Base-by-base conservation (phyloP, 2,113 vertebrate species). In the Oenanthe oenanthe region DNA sequence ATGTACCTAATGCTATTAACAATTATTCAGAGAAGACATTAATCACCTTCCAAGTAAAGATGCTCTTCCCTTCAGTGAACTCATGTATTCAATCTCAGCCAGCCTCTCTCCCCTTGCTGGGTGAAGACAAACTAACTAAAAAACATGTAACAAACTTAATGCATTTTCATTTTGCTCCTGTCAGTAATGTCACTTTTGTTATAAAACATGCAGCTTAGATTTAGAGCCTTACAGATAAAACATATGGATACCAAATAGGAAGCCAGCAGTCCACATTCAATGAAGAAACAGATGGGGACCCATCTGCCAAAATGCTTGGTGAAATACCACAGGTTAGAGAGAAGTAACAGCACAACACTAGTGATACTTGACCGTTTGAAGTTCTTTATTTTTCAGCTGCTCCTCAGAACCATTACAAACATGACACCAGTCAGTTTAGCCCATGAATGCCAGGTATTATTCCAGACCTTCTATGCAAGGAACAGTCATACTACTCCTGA, bases 301-400 rank as follows among this genome's bases (percentile, higher is more conserved):
- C 94, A 96, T 97, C 95, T 86, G 94, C 92, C 94, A 88, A 97
- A 96, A 95, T 75, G 96, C 73, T 71, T 96, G 38, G 74, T 75
- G 86, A 95, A 93, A 97, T 79, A 94, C 38, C 63, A 84, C 94
- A 88, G 60, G 51, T 96, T 94, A 92, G 60, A 62, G 89, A 87
- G 84, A 94, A 82, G 95, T 95, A 97, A 94, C 43, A 85, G 80
- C 18, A 8, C 48, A 93, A 36, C 67, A 53, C 73, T n/a, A 92
- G 79, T 58, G 70, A 77, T 50, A 90, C 62, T 50, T 90, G 93
- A 92, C 87, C 22, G 0, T 75, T 56, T 62, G 26, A 73, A 90
- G 73, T 60, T 88, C 19, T 48, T 80, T 68, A 54, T 85, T 88
- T 82, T 86, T 51, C 92, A 88, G 48, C 14, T 25, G 20, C 47